These are phyloP conservation scores for Barbus barbus DNA, from an alignment of 2,113 vertebrate genomes.

Conservation along the genomic window DNA sequence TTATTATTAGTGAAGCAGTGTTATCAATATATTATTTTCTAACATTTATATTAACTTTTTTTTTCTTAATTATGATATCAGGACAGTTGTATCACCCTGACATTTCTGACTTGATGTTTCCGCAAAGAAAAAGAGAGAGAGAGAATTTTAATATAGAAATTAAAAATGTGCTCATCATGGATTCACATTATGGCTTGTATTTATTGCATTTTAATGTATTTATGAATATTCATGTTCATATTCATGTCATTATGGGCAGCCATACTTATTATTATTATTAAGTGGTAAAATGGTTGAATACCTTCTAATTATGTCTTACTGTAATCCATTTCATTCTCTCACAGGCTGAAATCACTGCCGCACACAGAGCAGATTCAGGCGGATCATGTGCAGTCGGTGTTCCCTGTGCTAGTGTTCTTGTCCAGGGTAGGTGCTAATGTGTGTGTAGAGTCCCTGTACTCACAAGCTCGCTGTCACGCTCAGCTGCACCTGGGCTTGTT, in stretches of 20 bases:
- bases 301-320: background rate
- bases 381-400: background rate
- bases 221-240: too few species aligned
- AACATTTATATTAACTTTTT: too few species aligned
- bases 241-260: background rate
- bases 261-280: background rate
- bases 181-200: too few species aligned
- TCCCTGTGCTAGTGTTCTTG: slow-evolving; percentile 82
- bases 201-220: too few species aligned
- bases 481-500: slow-evolving; percentile 94
- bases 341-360: slow-evolving; percentile 1
- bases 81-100: too few species aligned
- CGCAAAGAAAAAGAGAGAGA: too few species aligned
- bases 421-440: slow-evolving; percentile 92
- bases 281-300: background rate
- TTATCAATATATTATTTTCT: too few species aligned
- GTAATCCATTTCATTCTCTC: background rate
- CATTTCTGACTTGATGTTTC: too few species aligned
- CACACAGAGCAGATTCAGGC: slow-evolving; percentile 5
- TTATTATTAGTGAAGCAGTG: too few species aligned
- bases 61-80: too few species aligned
- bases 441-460: slow-evolving; percentile 88
- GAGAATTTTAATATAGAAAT: too few species aligned
- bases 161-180: too few species aligned
- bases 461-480: slow-evolving; percentile 92